phyloP scores from a whole-genome alignment of 2,113 vertebrate species.

The Ancistrus triradiatus region DNA sequence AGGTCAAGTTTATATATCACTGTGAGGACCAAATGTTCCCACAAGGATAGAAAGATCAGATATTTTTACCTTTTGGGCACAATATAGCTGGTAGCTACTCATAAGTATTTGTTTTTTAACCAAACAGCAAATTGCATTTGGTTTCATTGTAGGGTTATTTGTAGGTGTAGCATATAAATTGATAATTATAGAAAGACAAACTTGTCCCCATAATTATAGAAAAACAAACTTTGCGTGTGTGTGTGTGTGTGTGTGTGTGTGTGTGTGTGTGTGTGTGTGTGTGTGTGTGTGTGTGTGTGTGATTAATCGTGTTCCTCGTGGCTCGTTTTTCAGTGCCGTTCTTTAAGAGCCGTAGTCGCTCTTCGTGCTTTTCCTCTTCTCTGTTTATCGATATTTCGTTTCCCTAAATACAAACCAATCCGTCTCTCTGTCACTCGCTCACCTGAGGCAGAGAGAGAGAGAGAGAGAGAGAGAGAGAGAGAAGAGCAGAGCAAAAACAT shows the following conservation, averaged over 20 bases:
- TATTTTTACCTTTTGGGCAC: too few relatives aligned
- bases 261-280: background rate
- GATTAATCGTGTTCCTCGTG: slow-evolving; percentile 45
- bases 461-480: background rate
- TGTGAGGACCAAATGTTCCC: too few relatives aligned
- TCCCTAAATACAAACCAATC: slow-evolving; percentile 52
- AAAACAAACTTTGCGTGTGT: background rate
- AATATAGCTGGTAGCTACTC: too few relatives aligned
- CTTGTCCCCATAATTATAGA: too few relatives aligned
- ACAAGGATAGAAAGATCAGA: too few relatives aligned
- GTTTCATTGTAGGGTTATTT: too few relatives aligned
- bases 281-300: slow-evolving; percentile 17
- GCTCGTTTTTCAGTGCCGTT: slow-evolving; percentile 49
- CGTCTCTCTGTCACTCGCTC: slow-evolving; percentile 46
- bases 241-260: background rate
- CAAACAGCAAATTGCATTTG: too few relatives aligned
- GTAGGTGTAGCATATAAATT: too few relatives aligned
- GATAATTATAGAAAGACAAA: too few relatives aligned
- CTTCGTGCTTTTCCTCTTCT: slow-evolving; percentile 40
- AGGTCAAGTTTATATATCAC: too few relatives aligned
- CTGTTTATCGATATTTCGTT: slow-evolving; percentile 57
- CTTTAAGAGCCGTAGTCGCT: slow-evolving; percentile 43
- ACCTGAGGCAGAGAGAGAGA: background rate
- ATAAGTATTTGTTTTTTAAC: too few relatives aligned
- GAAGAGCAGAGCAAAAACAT: background rate